Percentiles rank a stretch among this genome's conserved stretches.
phyloP scores from a whole-genome alignment of 2,797 vertebrate genomes.

The Amblyraja radiata region DNA sequence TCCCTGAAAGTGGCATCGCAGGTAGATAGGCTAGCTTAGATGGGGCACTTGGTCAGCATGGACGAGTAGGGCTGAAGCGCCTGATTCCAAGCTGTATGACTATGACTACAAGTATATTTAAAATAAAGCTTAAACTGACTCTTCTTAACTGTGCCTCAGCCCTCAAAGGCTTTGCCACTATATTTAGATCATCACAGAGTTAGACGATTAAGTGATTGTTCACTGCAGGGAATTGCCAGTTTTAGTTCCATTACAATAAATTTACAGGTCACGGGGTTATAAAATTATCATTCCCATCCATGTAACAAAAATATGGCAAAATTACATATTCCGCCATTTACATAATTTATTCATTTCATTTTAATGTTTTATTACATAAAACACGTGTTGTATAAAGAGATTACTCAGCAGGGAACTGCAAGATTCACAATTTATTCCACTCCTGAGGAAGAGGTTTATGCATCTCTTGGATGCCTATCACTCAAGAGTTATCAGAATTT shows the following conservation, averaged over 20 bases:
- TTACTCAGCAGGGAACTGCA: conserved; percentile 34
- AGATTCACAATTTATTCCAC: conserved; percentile 27
- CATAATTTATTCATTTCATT: conserved; percentile 38
- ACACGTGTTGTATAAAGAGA: conserved; percentile 36
- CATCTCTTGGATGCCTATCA: neutral
- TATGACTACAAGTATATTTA: neutral
- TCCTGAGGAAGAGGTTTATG: conserved; percentile 16
- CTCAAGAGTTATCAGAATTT: conserved; percentile 19
- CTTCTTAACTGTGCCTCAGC: neutral
- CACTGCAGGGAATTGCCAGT: conserved; percentile 28
- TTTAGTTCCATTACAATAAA: conserved; percentile 32
- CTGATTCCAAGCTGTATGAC: too few relatives aligned
- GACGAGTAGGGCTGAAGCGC: too few relatives aligned
- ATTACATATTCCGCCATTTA: neutral
- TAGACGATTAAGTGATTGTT: conserved; percentile 28
- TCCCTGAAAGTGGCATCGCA: too few relatives aligned
- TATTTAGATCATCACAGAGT: conserved; percentile 27
- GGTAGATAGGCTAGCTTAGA: too few relatives aligned
- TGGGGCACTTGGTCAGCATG: too few relatives aligned
- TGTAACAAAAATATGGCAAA: conserved; percentile 33
- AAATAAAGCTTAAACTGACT: neutral
- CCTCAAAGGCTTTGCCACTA: neutral
- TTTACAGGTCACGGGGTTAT: conserved; percentile 28
- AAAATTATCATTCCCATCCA: conserved; percentile 34
- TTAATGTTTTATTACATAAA: conserved; percentile 38